Percentiles rank a stretch among this genome's conserved stretches.
Conservation (phyloP, 2,888 invertebrate species). For the Pristionchus mayeri region DNA sequence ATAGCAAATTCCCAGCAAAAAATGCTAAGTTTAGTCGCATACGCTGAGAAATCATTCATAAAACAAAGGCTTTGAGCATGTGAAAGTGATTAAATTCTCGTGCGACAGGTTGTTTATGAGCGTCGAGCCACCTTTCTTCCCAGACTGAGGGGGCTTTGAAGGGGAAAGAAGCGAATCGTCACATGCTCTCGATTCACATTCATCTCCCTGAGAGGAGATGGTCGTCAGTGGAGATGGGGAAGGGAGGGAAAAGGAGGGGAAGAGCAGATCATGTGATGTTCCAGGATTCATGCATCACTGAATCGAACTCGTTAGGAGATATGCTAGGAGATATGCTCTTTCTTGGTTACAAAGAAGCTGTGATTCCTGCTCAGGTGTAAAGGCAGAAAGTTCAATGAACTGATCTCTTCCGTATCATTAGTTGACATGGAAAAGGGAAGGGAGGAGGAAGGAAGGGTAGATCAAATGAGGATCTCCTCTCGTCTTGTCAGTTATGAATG, state of each 20-base stretch:
- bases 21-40: too few species aligned
- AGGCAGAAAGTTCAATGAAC: too few species aligned
- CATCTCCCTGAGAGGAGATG: not conserved
- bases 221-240: not conserved
- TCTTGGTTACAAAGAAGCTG: too few species aligned
- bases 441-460: not conserved
- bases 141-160: not conserved
- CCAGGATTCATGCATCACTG: too few species aligned
- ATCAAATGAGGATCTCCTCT: conserved; percentile 12
- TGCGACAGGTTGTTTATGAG: not conserved
- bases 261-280: too few species aligned
- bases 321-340: too few species aligned
- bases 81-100: not conserved
- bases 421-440: not conserved
- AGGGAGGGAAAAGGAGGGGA: not conserved
- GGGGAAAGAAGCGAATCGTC: not conserved
- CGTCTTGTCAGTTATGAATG: conserved; percentile 37
- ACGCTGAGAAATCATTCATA: too few species aligned
- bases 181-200: not conserved
- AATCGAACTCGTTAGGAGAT: too few species aligned
- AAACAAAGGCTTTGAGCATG: too few species aligned
- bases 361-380: too few species aligned
- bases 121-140: not conserved
- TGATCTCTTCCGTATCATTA: too few species aligned
- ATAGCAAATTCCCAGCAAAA: too few species aligned